Conservation (phyloP, 2,113 vertebrate genomes). For the Callipepla squamata region DNA sequence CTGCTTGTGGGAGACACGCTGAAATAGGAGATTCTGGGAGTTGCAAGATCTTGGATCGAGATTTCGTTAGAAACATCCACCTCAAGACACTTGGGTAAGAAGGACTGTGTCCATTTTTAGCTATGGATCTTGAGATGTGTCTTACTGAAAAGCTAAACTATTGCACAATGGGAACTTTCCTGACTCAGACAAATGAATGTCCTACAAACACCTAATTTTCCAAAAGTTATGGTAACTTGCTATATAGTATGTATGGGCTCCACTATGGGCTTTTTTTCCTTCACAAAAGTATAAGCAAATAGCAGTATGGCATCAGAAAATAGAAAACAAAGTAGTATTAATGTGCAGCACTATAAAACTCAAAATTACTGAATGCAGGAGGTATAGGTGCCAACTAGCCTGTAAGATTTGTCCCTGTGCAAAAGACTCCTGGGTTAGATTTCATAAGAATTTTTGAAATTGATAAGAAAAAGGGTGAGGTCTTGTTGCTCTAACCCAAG, state of each 20-base stretch:
- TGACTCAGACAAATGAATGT: background rate
- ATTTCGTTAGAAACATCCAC: background rate
- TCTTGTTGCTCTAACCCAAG: fast-evolving
- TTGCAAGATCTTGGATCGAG: background rate
- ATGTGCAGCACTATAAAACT: background rate
- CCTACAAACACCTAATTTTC: background rate
- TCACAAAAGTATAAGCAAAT: background rate
- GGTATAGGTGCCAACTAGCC: background rate
- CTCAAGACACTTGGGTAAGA: background rate
- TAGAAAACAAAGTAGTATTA: background rate
- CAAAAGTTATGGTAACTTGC: background rate
- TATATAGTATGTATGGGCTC: fast-evolving
- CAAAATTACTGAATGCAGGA: background rate
- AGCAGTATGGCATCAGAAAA: fast-evolving
- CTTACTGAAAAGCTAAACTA: background rate
- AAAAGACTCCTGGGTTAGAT: background rate
- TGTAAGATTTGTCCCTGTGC: background rate
- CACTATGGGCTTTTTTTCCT: background rate
- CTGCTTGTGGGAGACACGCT: background rate
- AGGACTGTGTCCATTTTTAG: background rate
- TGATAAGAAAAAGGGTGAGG: background rate
- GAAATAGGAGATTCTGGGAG: background rate
- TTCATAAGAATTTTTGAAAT: background rate
- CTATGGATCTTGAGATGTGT: background rate
- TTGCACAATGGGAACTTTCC: background rate